Evolutionary conservation across 2,888 invertebrate genomes (phyloP).

Genomic region (Koerneria pararmatus): DNA sequence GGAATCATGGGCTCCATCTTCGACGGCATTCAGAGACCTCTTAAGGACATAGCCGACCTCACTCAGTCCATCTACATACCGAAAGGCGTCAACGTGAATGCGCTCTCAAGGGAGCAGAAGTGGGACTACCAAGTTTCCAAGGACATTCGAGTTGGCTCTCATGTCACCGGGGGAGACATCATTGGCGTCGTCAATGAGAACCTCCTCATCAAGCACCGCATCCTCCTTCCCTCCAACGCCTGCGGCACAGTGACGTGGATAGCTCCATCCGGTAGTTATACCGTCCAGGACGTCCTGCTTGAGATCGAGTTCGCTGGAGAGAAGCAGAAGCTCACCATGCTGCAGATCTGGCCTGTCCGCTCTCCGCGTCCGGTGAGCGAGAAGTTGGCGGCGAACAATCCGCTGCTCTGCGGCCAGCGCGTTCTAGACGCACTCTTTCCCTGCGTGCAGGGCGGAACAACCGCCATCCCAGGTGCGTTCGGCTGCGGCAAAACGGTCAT

Average conservation of each 20-base stretch:
- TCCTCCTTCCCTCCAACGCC: slow-evolving; percentile 84
- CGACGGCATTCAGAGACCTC: slow-evolving; percentile 95
- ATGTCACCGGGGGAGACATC: slow-evolving; percentile 93
- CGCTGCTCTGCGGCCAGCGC: slow-evolving; percentile 90
- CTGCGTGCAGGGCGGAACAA: slow-evolving; percentile 64
- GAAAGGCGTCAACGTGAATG: slow-evolving; percentile 89
- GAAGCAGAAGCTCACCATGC: slow-evolving; percentile 81
- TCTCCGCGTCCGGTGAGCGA: slow-evolving; percentile 90
- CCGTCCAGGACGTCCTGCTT: slow-evolving; percentile 86
- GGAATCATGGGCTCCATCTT: slow-evolving; percentile 97
- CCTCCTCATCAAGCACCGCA: slow-evolving; percentile 88
- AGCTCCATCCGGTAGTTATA: slow-evolving; percentile 86
- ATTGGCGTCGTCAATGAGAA: slow-evolving; percentile 93
- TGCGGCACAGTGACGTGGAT: slow-evolving; percentile 92
- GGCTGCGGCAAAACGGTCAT: slow-evolving; percentile 99
- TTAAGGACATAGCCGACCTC: slow-evolving; percentile 81
- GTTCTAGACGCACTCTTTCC: slow-evolving; percentile 96
- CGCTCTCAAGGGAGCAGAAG: slow-evolving; percentile 72
- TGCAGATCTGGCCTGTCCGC: slow-evolving; percentile 97
- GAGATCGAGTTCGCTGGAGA: slow-evolving; percentile 97
- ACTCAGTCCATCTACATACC: slow-evolving; percentile 96
- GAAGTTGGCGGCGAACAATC: slow-evolving; percentile 94
- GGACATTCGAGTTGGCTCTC: slow-evolving; percentile 73
- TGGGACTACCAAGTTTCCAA: slow-evolving; percentile 84
- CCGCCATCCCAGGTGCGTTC: slow-evolving; percentile 84